phyloP scores from a whole-genome alignment of 1,140 invertebrate species.

The Triops cancriformis region DNA sequence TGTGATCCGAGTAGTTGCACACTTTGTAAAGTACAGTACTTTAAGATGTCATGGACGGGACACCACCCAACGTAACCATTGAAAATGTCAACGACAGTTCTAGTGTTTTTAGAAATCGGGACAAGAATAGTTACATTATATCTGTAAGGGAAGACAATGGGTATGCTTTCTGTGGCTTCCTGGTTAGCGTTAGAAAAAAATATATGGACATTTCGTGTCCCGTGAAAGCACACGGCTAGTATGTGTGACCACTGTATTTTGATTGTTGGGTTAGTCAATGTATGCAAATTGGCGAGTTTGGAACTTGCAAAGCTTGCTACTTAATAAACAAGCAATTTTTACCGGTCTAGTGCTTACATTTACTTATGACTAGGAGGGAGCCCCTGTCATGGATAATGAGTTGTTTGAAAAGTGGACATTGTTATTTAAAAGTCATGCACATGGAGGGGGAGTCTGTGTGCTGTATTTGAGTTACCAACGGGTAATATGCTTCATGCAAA shows the following conservation, averaged over 20 bases:
- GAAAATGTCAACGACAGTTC: background rate
- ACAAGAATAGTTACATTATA: background rate
- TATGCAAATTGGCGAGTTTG: background rate
- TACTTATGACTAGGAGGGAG: background rate
- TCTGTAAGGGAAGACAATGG: background rate
- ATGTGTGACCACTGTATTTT: background rate
- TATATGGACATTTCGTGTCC: background rate
- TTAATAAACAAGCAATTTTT: background rate
- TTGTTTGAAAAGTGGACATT: constrained; percentile 6
- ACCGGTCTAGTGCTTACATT: background rate
- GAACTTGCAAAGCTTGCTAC: background rate
- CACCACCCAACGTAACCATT: constrained; percentile 1
- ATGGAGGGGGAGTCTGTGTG: background rate
- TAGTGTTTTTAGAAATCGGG: background rate
- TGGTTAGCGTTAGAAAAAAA: background rate
- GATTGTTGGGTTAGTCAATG: background rate
- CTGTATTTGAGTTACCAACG: constrained; percentile 5
- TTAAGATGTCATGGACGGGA: background rate
- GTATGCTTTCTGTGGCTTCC: background rate
- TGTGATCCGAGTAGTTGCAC: constrained; percentile 9
- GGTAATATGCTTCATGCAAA: background rate
- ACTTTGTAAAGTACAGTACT: background rate
- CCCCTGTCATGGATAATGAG: background rate
- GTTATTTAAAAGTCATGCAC: constrained; percentile 5
- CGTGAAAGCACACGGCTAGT: background rate